A percentile compares a stretch with the other conserved stretches of the same genome.
Conservation (phyloP, 2,797 vertebrate species). For the Gambelia wislizenii region DNA sequence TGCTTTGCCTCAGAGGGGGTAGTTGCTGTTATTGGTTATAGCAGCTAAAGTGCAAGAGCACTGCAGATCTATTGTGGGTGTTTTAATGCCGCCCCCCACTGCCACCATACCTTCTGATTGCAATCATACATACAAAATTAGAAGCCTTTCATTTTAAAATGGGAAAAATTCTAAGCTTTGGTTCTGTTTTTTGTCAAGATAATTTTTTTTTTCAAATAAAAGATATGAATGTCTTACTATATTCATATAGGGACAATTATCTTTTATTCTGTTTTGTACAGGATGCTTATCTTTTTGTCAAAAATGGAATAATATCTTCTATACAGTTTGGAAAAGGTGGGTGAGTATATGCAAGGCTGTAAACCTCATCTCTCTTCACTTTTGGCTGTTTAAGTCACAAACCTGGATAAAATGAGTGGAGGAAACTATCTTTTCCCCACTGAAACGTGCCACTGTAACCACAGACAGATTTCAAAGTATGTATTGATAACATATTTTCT, state of each 20-base stretch:
- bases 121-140: not conserved
- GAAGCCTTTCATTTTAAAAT: not conserved
- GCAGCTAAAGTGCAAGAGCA: not conserved
- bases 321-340: constrained; percentile 87
- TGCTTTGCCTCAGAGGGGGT: not conserved
- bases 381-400: constrained; percentile 33
- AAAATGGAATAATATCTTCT: constrained; percentile 81
- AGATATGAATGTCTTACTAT: not conserved
- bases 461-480: not conserved
- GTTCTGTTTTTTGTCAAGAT: not conserved
- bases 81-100: not conserved
- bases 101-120: not conserved
- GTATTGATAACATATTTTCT: not conserved
- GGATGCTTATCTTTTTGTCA: constrained; percentile 83
- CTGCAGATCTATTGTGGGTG: not conserved
- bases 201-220: not conserved
- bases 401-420: constrained; percentile 22
- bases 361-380: not conserved
- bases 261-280: constrained; percentile 70
- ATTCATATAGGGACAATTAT: not conserved
- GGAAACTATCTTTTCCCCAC: not conserved
- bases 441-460: not conserved
- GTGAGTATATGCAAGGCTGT: constrained; percentile 57
- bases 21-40: too few relatives aligned
- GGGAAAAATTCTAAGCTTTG: not conserved